Conservation (phyloP, 2,888 invertebrate genomes). For the Harpagoxenus sublaevis region DNA sequence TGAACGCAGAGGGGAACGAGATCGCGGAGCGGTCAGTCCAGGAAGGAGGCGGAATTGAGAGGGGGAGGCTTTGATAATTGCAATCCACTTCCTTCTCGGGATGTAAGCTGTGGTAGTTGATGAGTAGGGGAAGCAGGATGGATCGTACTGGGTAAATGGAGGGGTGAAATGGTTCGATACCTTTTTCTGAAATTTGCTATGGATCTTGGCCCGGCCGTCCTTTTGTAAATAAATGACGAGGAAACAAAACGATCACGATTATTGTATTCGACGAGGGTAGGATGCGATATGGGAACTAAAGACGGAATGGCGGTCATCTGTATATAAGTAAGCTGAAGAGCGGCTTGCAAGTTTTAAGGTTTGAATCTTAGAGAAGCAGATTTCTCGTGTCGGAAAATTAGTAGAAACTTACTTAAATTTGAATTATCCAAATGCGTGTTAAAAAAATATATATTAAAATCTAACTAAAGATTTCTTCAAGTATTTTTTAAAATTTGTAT, state of each 20-base stretch:
- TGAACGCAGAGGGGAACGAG: slow-evolving; percentile 48
- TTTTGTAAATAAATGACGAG: slow-evolving; percentile 73
- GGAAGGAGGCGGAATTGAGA: slow-evolving; percentile 59
- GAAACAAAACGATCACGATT: slow-evolving; percentile 67
- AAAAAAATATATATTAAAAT: not conserved
- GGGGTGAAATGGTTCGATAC: slow-evolving; percentile 75
- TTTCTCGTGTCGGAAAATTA: not conserved
- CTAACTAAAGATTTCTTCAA: not conserved
- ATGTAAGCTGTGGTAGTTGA: slow-evolving; percentile 78
- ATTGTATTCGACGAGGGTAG: slow-evolving; percentile 48
- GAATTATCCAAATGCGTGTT: not conserved
- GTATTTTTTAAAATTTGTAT: not conserved
- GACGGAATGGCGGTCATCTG: not conserved
- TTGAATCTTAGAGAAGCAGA: not conserved
- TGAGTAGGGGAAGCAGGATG: slow-evolving; percentile 73
- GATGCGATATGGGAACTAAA: not conserved
- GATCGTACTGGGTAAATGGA: slow-evolving; percentile 64
- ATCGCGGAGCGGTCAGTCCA: slow-evolving; percentile 35
- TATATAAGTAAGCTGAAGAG: not conserved
- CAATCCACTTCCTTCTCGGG: slow-evolving; percentile 82
- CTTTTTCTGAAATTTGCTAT: slow-evolving; percentile 74
- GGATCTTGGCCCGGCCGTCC: slow-evolving; percentile 49
- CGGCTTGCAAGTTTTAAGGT: not conserved
- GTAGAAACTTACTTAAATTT: not conserved
- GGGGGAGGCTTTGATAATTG: slow-evolving; percentile 84